Conservation (phyloP, 2,113 vertebrate species). For the Uria lomvia region DNA sequence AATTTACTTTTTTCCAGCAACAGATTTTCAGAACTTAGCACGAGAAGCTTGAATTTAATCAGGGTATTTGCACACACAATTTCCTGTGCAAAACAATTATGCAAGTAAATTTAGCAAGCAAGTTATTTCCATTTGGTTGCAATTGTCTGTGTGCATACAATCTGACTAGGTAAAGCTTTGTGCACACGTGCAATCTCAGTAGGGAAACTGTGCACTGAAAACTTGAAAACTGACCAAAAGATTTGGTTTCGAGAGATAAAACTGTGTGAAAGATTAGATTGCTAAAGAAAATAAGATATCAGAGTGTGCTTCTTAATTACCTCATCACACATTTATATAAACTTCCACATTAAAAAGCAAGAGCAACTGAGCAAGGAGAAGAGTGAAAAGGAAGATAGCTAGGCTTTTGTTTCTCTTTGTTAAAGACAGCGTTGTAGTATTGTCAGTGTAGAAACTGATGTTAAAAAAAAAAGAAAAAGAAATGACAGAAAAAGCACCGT, state of each 20-base stretch:
- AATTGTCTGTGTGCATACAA: neutral
- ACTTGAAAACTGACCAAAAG: neutral
- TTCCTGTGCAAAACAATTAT: constrained; percentile 49
- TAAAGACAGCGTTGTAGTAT: neutral
- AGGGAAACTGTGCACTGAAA: neutral
- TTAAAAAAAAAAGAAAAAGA: neutral
- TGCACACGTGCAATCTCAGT: neutral
- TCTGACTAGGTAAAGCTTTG: neutral
- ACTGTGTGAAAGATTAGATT: neutral
- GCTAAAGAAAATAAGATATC: neutral
- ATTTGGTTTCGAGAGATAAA: neutral
- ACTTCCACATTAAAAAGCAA: neutral
- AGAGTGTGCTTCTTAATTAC: neutral
- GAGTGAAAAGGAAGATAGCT: neutral
- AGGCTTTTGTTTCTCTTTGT: neutral
- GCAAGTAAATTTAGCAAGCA: neutral
- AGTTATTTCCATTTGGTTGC: neutral
- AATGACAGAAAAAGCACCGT: neutral
- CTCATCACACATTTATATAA: neutral
- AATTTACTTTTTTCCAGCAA: constrained; percentile 59
- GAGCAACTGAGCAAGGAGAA: neutral
- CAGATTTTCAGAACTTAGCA: constrained; percentile 49
- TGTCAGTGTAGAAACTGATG: neutral
- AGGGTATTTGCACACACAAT: constrained; percentile 33
- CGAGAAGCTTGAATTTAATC: constrained; percentile 57